phyloP scores from a whole-genome alignment of 2,113 vertebrate species.

The Uropsilus gracilis region DNA sequence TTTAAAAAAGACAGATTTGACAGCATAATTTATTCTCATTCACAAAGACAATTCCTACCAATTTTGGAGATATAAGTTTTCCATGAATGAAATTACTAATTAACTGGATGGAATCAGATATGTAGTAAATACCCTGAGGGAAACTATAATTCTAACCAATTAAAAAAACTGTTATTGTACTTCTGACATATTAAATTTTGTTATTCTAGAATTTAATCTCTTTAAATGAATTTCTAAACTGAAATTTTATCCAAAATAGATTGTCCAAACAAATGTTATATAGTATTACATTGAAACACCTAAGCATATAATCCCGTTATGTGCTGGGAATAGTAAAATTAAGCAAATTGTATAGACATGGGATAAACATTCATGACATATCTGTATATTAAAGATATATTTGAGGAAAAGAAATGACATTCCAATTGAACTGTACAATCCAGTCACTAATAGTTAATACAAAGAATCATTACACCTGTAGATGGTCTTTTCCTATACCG shows the following conservation, averaged over 20 bases:
- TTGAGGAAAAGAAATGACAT: not conserved
- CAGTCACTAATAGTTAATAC: not conserved
- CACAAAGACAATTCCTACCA: not conserved
- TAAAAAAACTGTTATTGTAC: not conserved
- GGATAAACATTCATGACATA: not conserved
- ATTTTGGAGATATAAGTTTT: not conserved
- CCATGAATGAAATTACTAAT: not conserved
- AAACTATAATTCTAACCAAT: not conserved
- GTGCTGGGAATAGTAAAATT: not conserved
- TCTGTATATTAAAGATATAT: not conserved
- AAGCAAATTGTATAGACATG: not conserved
- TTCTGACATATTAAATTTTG: not conserved
- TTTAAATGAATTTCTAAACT: not conserved
- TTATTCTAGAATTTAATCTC: not conserved
- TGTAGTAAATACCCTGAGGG: not conserved
- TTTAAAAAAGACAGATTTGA: not conserved
- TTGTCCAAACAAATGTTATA: not conserved
- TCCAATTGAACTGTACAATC: not conserved
- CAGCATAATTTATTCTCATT: not conserved
- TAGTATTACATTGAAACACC: too few relatives aligned
- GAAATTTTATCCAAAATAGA: not conserved
- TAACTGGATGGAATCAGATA: not conserved
- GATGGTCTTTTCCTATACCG: not conserved
- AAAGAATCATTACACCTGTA: not conserved
- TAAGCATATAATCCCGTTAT: not conserved